phyloP scores from a whole-genome alignment of 1,140 invertebrate genomes.

The Stratiolaelaps scimitus region DNA sequence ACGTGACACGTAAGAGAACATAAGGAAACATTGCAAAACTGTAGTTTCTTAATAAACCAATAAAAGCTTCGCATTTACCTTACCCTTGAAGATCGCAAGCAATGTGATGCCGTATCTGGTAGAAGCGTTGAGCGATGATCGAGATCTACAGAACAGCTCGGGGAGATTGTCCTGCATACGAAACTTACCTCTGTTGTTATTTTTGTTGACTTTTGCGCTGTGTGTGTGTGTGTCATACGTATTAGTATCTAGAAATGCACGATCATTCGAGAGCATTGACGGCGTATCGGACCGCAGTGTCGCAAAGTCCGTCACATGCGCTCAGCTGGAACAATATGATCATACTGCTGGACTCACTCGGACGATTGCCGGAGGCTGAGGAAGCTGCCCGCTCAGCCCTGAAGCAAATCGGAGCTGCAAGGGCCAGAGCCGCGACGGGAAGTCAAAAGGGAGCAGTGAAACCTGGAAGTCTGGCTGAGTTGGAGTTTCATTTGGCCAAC shows the following conservation, averaged over 20 bases:
- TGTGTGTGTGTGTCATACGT: slow-evolving; percentile 33
- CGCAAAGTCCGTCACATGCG: slow-evolving; percentile 58
- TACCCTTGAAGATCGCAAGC: no score
- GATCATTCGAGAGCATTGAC: slow-evolving; percentile 49
- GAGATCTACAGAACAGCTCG: no score
- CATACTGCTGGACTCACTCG: slow-evolving; percentile 68
- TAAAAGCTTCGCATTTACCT: no score
- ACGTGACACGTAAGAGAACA: no score
- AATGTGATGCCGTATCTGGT: no score
- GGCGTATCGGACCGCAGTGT: slow-evolving; percentile 67
- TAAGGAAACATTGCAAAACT: no score
- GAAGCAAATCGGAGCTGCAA: slow-evolving; percentile 53
- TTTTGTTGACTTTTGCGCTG: slow-evolving; percentile 26
- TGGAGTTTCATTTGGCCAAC: slow-evolving; percentile 77
- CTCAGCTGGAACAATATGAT: slow-evolving; percentile 84
- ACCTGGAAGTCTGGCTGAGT: slow-evolving; percentile 30
- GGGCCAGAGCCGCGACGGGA: slow-evolving; percentile 41
- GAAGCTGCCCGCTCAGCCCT: slow-evolving; percentile 55
- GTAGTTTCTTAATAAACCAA: no score
- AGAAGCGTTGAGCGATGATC: no score
- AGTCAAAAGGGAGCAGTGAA: no score
- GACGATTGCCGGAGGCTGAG: slow-evolving; percentile 54
- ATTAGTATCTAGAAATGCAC: slow-evolving; percentile 52
- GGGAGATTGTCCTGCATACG: no score
- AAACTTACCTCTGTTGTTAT: neutral